phyloP scores from a whole-genome alignment of 2,888 invertebrate species.

The Rhamnusium bicolor region DNA sequence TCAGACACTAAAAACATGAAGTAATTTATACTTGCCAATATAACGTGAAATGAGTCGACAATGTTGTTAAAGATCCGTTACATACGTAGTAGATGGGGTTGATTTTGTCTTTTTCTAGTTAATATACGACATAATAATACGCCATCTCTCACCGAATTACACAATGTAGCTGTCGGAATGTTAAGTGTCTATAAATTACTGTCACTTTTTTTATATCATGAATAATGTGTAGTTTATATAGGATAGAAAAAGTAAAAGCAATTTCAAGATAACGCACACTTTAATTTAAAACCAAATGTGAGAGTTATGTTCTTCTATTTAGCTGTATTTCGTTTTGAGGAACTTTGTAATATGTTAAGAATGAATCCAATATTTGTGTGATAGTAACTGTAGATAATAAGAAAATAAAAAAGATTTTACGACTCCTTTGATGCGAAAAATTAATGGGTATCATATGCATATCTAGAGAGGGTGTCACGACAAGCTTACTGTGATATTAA shows the following conservation, averaged over 20 bases:
- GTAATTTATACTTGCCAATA: background rate
- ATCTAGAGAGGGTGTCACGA: no score
- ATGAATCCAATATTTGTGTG: no score
- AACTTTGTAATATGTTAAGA: background rate
- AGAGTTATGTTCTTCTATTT: background rate
- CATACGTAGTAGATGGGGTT: background rate
- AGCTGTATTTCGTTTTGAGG: background rate
- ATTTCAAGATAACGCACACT: background rate
- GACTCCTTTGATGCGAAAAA: no score
- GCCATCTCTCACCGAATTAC: background rate
- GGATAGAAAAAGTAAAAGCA: background rate
- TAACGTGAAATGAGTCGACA: background rate
- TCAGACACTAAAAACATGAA: background rate
- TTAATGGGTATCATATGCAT: no score
- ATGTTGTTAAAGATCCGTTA: background rate
- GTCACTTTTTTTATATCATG: background rate
- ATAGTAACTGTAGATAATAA: no score
- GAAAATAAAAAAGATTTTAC: no score
- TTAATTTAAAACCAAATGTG: constrained; percentile 6
- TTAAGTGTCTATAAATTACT: constrained; percentile 6
- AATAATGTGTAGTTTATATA: background rate
- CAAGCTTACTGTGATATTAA: no score
- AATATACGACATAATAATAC: background rate
- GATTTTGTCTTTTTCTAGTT: constrained; percentile 1
- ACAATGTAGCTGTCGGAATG: constrained; percentile 11